Conservation (phyloP, 2,797 vertebrate species). For the Mormyrus proboscirostris region DNA sequence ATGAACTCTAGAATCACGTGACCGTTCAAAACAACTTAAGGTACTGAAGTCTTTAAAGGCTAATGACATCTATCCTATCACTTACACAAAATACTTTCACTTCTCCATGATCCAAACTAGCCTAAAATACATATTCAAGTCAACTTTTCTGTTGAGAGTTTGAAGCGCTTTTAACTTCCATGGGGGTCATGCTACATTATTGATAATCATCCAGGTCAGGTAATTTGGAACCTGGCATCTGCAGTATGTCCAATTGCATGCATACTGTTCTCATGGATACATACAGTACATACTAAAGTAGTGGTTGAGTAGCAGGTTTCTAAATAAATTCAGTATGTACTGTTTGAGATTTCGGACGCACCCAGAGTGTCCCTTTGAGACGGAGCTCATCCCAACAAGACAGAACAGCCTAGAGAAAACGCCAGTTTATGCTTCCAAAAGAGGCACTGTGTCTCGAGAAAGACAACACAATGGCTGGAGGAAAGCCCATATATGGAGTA, state of each 20-base stretch:
- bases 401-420: neutral
- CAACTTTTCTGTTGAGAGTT: neutral
- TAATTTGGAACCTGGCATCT: neutral
- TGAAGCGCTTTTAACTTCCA: neutral
- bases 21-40: neutral
- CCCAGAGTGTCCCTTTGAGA: neutral
- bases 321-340: neutral
- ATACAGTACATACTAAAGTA: neutral
- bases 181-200: neutral
- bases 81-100: neutral
- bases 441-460: neutral
- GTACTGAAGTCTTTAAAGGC: neutral
- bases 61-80: neutral
- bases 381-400: neutral
- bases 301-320: neutral
- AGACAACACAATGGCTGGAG: neutral
- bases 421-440: neutral
- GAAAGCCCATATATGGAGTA: neutral
- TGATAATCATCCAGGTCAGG: neutral
- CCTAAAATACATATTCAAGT: neutral
- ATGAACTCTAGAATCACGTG: neutral
- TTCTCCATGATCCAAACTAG: neutral
- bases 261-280: neutral
- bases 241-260: neutral
- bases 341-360: neutral